Evolutionary conservation across 2,797 vertebrate species (phyloP).

Genomic region (Rhabdomys pumilio): DNA sequence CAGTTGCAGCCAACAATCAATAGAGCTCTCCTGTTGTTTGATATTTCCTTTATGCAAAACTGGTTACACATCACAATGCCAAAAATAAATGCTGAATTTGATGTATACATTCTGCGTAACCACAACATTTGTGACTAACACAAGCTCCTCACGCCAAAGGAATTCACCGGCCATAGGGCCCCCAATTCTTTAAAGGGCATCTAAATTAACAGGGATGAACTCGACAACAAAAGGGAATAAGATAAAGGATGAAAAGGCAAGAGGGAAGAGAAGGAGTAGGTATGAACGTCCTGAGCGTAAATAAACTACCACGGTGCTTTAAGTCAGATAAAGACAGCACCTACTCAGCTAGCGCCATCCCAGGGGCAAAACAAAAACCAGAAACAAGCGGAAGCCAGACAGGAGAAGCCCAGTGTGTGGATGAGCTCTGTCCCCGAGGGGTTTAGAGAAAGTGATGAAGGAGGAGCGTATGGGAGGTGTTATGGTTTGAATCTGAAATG

Average conservation of each 20-base stretch:
- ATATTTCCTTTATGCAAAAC: slow-evolving; percentile 46
- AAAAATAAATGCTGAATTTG: slow-evolving; percentile 54
- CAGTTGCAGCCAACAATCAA: neutral
- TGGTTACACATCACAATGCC: slow-evolving; percentile 57
- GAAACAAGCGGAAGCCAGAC: neutral
- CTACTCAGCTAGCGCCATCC: neutral
- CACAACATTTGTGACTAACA: slow-evolving; percentile 56
- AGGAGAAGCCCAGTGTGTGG: neutral
- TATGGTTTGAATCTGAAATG: neutral
- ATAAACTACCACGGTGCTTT: neutral
- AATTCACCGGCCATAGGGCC: slow-evolving; percentile 29
- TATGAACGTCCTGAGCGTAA: neutral
- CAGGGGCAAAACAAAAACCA: neutral
- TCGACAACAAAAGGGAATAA: neutral
- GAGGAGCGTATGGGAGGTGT: neutral
- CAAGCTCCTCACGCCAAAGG: slow-evolving; percentile 32
- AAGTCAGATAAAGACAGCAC: neutral
- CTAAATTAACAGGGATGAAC: slow-evolving; percentile 46
- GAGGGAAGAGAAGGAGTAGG: neutral
- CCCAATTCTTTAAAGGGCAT: slow-evolving; percentile 11
- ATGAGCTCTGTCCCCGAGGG: neutral
- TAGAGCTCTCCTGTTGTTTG: neutral
- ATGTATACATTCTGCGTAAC: slow-evolving; percentile 30
- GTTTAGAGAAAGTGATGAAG: neutral
- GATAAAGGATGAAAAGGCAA: too few species aligned